Conservation (phyloP, 1,140 invertebrate species). For the Cydia splendana region DNA sequence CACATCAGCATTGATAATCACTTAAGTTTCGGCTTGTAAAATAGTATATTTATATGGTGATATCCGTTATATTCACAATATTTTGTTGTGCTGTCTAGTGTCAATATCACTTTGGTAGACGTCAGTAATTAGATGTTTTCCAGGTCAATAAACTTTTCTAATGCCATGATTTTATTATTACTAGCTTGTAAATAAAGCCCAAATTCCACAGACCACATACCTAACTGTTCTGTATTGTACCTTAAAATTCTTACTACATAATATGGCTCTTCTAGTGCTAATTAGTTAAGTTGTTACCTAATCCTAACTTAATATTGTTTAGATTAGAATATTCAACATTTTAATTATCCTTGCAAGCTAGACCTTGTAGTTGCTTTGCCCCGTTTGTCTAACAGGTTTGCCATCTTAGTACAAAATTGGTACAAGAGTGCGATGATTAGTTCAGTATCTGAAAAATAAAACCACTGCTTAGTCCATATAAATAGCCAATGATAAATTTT, state of each 20-base stretch:
- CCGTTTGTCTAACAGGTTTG: no score
- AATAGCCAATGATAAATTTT: no score
- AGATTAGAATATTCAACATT: no score
- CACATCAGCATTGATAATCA: background rate
- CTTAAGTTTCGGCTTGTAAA: background rate
- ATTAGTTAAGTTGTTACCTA: background rate
- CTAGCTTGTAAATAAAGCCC: background rate
- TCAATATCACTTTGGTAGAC: background rate
- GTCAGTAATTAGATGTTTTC: conserved; percentile 1
- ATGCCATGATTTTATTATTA: background rate
- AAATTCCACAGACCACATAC: background rate
- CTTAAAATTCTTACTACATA: no score
- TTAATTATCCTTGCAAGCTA: no score
- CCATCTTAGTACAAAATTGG: no score
- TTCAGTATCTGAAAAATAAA: no score
- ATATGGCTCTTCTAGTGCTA: no score
- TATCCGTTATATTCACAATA: background rate
- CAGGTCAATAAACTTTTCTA: conserved; percentile 5
- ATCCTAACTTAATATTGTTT: background rate
- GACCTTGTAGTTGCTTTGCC: no score
- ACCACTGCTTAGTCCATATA: no score
- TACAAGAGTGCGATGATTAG: no score
- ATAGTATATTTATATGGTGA: background rate
- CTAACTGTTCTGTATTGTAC: no score
- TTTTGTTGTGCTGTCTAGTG: conserved; percentile 7